Percentiles rank a stretch among this genome's conserved stretches.
These are phyloP conservation scores for Phocoena phocoena DNA, from an alignment of 2,113 vertebrate genomes.

Conservation along the genomic window DNA sequence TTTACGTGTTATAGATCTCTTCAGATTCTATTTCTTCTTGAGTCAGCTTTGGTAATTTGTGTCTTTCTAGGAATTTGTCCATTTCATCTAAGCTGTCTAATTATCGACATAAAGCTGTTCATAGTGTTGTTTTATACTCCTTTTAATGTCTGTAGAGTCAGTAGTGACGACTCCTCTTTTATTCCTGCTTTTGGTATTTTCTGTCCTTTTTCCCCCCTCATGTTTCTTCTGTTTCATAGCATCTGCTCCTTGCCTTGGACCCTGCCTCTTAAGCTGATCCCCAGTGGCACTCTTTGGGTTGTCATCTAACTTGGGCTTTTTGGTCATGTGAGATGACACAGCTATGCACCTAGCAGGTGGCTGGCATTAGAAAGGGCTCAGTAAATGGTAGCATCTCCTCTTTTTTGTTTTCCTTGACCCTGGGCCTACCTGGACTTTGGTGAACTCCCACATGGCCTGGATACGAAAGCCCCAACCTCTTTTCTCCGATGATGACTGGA, in stretches of 20 bases:
- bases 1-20: neutral
- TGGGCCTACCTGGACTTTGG: neutral
- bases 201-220: too few relatives aligned
- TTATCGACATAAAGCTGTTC: neutral
- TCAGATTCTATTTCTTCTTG: neutral
- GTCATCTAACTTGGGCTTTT: neutral
- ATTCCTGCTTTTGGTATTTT: neutral
- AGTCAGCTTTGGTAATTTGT: neutral
- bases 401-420: neutral
- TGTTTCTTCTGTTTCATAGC: neutral
- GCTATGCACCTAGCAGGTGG: neutral
- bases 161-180: neutral
- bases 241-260: neutral
- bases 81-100: neutral
- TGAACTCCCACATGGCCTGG: neutral
- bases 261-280: neutral
- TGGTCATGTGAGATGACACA: rapidly evolving
- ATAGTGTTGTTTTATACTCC: neutral
- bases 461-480: too few relatives aligned
- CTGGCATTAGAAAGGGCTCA: neutral
- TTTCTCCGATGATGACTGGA: neutral
- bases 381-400: neutral
- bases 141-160: neutral
- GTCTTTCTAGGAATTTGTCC: neutral
- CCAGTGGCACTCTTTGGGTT: neutral